These are phyloP conservation scores for Phylloscopus trochiloides DNA, from an alignment of 2,113 vertebrate species.

Conservation along the genomic window DNA sequence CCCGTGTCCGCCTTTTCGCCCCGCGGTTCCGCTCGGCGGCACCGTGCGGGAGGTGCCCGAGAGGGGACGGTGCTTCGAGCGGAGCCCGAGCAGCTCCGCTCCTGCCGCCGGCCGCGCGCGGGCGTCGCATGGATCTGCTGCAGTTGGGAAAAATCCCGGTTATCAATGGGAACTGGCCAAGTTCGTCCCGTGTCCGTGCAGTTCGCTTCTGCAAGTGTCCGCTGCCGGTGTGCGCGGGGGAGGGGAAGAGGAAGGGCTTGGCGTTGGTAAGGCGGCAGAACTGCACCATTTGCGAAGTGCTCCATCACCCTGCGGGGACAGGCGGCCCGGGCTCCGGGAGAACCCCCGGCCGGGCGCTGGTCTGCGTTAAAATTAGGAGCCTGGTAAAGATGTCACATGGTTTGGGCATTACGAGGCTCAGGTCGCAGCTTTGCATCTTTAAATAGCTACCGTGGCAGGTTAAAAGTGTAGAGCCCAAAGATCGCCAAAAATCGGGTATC, in stretches of 20 bases:
- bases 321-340: neutral
- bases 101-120: neutral
- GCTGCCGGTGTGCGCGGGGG: neutral
- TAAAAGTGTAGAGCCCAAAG: neutral
- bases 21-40: neutral
- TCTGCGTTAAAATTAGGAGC: neutral
- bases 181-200: neutral
- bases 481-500: neutral
- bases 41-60: neutral
- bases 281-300: neutral
- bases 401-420: neutral
- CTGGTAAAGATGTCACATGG: neutral
- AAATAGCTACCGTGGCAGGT: neutral
- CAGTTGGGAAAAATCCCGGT: neutral
- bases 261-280: neutral
- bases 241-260: neutral
- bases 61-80: neutral
- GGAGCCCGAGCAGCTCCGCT: neutral
- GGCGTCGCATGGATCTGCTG: neutral
- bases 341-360: neutral
- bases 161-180: neutral
- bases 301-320: slow-evolving; percentile 1
- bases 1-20: neutral
- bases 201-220: neutral
- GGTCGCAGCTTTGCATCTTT: slow-evolving; percentile 13